Evolutionary conservation across 2,888 invertebrate species (phyloP).

Genomic region (Conchocele bisecta): DNA sequence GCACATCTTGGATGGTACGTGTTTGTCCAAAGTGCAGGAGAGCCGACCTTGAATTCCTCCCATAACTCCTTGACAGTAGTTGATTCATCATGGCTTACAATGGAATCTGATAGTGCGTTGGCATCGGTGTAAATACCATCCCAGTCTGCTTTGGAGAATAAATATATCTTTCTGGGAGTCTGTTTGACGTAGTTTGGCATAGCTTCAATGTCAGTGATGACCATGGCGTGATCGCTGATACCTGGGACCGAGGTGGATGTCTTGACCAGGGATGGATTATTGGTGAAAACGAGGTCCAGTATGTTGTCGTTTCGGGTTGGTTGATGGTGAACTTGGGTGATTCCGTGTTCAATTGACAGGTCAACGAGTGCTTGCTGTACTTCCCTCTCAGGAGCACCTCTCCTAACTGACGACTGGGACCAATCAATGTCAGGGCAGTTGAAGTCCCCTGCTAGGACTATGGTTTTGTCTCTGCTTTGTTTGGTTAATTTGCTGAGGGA

Average conservation of each 20-base stretch:
- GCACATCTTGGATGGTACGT: constrained; percentile 20
- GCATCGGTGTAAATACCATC: constrained; percentile 1
- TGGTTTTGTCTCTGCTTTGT: no score
- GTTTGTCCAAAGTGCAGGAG: constrained; percentile 5
- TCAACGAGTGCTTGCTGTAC: constrained; percentile 42
- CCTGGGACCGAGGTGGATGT: constrained; percentile 27
- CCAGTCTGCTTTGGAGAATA: constrained; percentile 27
- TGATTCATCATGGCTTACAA: no score
- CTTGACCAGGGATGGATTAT: constrained; percentile 44
- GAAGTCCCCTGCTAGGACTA: constrained; percentile 37
- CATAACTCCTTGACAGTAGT: no score
- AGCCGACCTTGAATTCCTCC: no score
- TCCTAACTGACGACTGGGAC: constrained; percentile 3
- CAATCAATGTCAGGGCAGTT: constrained; percentile 46
- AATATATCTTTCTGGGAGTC: constrained; percentile 5
- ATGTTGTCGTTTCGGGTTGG: constrained; percentile 37
- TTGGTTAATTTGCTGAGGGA: no score
- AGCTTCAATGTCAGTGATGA: constrained; percentile 31
- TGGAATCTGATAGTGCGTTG: not conserved
- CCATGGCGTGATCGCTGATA: constrained; percentile 45
- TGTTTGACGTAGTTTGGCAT: constrained; percentile 13
- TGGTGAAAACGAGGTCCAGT: constrained; percentile 41
- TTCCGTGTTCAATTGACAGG: constrained; percentile 15
- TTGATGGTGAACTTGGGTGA: constrained; percentile 38
- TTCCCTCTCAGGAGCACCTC: constrained; percentile 18